Conservation (phyloP, 2,888 invertebrate genomes). For the Romanomermis culicivorax region DNA sequence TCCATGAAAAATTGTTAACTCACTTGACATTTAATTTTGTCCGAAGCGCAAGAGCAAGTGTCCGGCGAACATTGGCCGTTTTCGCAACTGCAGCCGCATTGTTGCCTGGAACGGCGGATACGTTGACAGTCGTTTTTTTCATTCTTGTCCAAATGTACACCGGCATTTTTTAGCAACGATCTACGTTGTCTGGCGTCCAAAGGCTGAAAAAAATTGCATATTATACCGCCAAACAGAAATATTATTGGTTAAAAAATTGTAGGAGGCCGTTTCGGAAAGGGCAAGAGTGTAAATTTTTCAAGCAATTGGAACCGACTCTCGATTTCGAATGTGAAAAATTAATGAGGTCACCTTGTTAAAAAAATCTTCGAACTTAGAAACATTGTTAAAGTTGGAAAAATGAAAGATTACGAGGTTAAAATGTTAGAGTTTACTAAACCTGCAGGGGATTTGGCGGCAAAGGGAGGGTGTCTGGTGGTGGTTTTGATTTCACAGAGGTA, state of each 20-base stretch:
- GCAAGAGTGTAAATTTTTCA: neutral
- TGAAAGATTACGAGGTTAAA: too few relatives aligned
- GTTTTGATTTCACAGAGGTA: too few relatives aligned
- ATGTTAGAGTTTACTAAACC: too few relatives aligned
- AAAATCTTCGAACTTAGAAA: too few relatives aligned
- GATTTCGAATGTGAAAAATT: too few relatives aligned
- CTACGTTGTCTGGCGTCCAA: conserved; percentile 6
- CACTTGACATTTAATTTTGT: conserved; percentile 86
- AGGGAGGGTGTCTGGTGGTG: too few relatives aligned
- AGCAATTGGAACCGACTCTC: neutral
- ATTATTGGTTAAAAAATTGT: neutral
- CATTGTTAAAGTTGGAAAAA: too few relatives aligned
- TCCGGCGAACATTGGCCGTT: conserved; percentile 79
- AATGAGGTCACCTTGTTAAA: too few relatives aligned
- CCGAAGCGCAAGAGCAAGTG: conserved; percentile 75
- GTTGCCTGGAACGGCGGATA: conserved; percentile 35
- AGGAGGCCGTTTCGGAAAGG: neutral
- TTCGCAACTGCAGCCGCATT: conserved; percentile 65
- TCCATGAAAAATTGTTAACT: too few relatives aligned
- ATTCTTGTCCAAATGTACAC: conserved; percentile 52
- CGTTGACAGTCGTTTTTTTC: conserved; percentile 85
- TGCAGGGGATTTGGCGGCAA: too few relatives aligned
- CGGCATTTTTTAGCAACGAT: conserved; percentile 1
- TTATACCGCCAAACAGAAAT: too few relatives aligned
- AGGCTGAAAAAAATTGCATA: conserved; percentile 6